Evolutionary conservation across 37 sponge, comb jelly and placozoan species (phyloP).

Genomic region (Beroe forskalii): DNA sequence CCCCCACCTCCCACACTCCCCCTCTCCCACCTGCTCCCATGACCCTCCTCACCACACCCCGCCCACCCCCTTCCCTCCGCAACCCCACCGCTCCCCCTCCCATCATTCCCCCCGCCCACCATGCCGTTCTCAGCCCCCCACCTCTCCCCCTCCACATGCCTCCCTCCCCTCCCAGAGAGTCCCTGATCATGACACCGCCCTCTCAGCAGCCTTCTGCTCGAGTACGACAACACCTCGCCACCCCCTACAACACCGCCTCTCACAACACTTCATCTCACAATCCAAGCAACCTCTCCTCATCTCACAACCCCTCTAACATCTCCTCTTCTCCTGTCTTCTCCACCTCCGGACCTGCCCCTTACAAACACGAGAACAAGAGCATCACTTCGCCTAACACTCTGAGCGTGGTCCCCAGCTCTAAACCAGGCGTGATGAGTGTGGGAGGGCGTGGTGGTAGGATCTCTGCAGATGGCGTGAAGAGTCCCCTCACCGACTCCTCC

Average conservation of each 20-base stretch:
- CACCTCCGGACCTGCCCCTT: not conserved
- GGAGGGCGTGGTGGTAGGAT: not conserved
- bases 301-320: too few relatives aligned
- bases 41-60: not conserved
- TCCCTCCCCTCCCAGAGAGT: not conserved
- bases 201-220: not conserved
- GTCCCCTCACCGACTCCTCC: too few relatives aligned
- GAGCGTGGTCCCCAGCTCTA: not conserved
- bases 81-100: not conserved
- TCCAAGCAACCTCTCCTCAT: not conserved
- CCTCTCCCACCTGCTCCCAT: not conserved
- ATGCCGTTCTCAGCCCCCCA: not conserved
- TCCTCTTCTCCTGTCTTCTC: not conserved
- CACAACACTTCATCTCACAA: not conserved
- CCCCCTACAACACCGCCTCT: not conserved
- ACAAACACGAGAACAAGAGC: too few relatives aligned
- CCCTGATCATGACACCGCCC: not conserved
- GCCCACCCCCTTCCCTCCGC: not conserved
- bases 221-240: not conserved
- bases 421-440: not conserved
- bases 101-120: not conserved
- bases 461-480: not conserved
- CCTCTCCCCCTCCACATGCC: not conserved
- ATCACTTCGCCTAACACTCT: not conserved
- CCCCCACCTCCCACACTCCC: not conserved